Base-by-base conservation (phyloP, 2,797 vertebrate genomes). In the Gymnothorax reevesii region DNA sequence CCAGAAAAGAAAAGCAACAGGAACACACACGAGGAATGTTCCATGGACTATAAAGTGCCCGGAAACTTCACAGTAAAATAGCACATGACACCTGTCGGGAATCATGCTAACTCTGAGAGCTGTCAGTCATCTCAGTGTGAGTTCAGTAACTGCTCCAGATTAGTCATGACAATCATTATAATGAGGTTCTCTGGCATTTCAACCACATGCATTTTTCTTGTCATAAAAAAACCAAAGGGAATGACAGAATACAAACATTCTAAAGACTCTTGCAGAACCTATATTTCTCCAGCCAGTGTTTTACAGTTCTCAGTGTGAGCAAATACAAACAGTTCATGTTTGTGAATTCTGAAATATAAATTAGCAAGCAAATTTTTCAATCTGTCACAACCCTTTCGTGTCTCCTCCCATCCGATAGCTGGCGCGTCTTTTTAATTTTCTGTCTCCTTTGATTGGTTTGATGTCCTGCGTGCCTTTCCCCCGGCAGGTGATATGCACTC, bases 61-160 rank as follows among this genome's bases (percentile, higher is more conserved):
- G 25, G 64, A 25, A 69, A 69, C 22, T 69, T 69, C 7, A 8
- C 64, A 69, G 22, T 75, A 42, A 75, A 75, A 17, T 42, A 42
- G 9, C 27, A 42, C 27, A 22, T 33, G 71, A 42, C 10, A 25
- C 22, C 64, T 69, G 71, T 42, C 42, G 25, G 66, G 25, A 69
- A n/a, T 69, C 12, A 42, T 15, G 25, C 71, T 33, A 27, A 10
- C 7, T 42, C 27, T 12, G 27, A 75, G 71, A 13, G 33, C 71
- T 42, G 71, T 17, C 71, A 42, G 71, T 75, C 71, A 75, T 75
- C 71, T 75, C 71, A 75, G 71, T 75, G 42, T 75, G 71, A 75
- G 71, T 13, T 25, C 71, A 13, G 71, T 75, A 75, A 75, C 71
- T 75, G 71, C 27, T 33, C 71, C 9, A 75, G 71, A 75, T 75